Percentiles rank a stretch among this genome's conserved stretches.
Conservation (phyloP, 53 echinoderm and acorn worm genomes). For the Patiria pectinifera region DNA sequence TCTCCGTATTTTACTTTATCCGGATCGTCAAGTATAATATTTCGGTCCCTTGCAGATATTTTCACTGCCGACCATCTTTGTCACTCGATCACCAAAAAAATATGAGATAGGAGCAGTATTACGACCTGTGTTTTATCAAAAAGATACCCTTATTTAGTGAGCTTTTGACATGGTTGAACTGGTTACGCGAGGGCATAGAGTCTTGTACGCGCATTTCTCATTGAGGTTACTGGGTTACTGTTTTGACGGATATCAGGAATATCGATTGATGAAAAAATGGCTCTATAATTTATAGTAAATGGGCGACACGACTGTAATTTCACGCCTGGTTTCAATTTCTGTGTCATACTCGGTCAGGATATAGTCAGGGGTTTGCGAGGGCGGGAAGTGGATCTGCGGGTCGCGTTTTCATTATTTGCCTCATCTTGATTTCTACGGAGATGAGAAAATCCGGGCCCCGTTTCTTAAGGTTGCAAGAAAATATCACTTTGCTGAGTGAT, state of each 20-base stretch:
- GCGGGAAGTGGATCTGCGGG: not conserved
- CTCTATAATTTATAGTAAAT: not conserved
- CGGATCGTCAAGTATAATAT: not conserved
- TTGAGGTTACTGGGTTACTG: not conserved
- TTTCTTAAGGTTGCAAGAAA: no score
- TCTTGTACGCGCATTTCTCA: not conserved
- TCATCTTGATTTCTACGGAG: no score
- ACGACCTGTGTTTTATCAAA: not conserved
- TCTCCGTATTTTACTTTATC: not conserved
- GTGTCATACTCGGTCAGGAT: not conserved
- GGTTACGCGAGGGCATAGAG: not conserved
- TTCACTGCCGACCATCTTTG: not conserved
- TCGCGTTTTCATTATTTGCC: not conserved
- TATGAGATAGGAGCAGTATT: not conserved
- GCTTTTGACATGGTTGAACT: not conserved
- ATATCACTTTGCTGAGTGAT: no score
- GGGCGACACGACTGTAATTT: not conserved
- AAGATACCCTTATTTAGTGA: not conserved
- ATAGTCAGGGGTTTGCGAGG: not conserved
- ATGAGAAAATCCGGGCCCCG: no score
- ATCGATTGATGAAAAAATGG: not conserved
- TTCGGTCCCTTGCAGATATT: not conserved
- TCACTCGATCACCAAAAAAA: not conserved
- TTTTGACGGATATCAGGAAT: not conserved
- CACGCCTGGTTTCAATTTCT: not conserved